These are phyloP conservation scores for Cheilosia soror DNA, from an alignment of 2,888 invertebrate species.

Conservation along the genomic window DNA sequence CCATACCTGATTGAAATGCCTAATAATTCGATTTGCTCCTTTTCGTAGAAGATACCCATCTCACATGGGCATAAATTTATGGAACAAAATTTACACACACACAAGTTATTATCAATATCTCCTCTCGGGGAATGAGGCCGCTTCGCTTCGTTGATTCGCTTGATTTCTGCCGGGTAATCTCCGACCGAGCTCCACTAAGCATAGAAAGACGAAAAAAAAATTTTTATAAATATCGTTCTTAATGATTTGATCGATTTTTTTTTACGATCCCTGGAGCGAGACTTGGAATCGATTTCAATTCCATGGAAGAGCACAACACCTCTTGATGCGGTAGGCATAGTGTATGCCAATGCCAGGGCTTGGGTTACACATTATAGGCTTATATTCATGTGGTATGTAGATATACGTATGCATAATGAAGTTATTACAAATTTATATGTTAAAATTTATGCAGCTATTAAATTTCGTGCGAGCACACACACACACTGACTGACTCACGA, in stretches of 20 bases:
- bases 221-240: conserved; percentile 50
- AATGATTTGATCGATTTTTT: conserved; percentile 71
- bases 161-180: conserved; percentile 49
- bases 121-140: not conserved
- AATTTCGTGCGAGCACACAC: conserved; percentile 66
- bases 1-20: conserved; percentile 59
- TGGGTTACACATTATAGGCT: conserved; percentile 11
- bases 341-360: conserved; percentile 29
- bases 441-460: conserved; percentile 75
- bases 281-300: conserved; percentile 64
- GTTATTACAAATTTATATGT: conserved; percentile 71
- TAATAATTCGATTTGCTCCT: conserved; percentile 56
- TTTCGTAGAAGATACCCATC: conserved; percentile 38
- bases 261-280: conserved; percentile 60
- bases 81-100: conserved; percentile 56
- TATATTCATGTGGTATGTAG: not conserved
- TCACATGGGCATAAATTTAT: conserved; percentile 60
- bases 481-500: conserved; percentile 51
- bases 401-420: conserved; percentile 69
- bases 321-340: conserved; percentile 22
- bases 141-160: conserved; percentile 17
- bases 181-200: conserved; percentile 25
- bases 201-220: conserved; percentile 17
- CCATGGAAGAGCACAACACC: conserved; percentile 49
- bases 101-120: conserved; percentile 57